phyloP scores from a whole-genome alignment of 2,113 vertebrate genomes.

The Nicator chloris region DNA sequence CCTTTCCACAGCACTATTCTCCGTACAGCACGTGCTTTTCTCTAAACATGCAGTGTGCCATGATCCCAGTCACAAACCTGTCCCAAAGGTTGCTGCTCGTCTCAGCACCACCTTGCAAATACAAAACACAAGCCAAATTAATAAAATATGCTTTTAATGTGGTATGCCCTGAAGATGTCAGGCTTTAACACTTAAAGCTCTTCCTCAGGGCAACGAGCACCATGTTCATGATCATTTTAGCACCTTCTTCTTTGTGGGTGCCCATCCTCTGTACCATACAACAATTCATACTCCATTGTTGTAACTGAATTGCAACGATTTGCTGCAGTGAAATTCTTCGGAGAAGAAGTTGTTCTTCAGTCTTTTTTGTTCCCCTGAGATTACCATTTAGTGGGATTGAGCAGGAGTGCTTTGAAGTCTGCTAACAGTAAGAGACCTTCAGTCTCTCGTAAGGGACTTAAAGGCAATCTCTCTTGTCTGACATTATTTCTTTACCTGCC shows the following conservation, averaged over 20 bases:
- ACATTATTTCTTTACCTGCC: slow-evolving; percentile 11
- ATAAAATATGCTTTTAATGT: slow-evolving; percentile 38
- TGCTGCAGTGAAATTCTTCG: slow-evolving; percentile 10
- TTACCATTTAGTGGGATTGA: neutral
- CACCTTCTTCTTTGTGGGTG: neutral
- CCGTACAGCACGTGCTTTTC: neutral
- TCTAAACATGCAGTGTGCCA: neutral
- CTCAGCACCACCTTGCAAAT: neutral
- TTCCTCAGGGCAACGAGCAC: neutral
- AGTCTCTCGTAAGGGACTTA: neutral
- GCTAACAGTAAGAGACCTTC: neutral
- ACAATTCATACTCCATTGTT: neutral
- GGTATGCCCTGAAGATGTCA: neutral
- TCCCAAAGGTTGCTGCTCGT: neutral
- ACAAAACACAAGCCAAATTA: neutral
- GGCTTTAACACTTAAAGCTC: neutral
- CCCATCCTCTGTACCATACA: neutral
- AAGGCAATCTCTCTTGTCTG: neutral
- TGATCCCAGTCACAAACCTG: neutral
- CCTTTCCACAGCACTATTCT: neutral
- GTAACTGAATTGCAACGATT: neutral
- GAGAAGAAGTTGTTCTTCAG: neutral
- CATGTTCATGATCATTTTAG: neutral
- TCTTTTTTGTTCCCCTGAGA: neutral
- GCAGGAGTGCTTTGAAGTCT: neutral